phyloP scores from a whole-genome alignment of 2,888 invertebrate species.

The Pristionchus maxplancki region DNA sequence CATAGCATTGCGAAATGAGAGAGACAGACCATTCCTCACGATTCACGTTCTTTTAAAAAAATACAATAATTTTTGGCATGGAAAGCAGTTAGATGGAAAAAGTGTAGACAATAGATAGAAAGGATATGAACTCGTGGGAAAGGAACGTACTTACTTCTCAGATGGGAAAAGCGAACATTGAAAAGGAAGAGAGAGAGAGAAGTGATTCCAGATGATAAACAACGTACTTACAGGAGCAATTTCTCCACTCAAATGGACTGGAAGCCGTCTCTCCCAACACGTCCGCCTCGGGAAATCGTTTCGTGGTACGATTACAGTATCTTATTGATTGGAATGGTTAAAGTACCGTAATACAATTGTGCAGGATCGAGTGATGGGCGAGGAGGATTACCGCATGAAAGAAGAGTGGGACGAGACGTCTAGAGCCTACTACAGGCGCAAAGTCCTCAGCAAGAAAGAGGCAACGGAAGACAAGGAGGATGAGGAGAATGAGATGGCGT shows the following conservation, averaged over 20 bases:
- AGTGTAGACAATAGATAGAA: too few relatives aligned
- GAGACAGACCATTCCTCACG: too few relatives aligned
- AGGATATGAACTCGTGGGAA: too few relatives aligned
- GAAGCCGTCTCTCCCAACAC: background rate
- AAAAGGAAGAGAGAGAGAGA: background rate
- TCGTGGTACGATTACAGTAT: background rate
- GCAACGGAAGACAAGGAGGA: background rate
- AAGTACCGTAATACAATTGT: too few relatives aligned
- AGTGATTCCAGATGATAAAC: background rate
- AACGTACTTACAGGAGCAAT: background rate
- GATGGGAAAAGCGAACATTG: background rate
- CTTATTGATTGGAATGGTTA: background rate
- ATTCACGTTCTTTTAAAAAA: too few relatives aligned
- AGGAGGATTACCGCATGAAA: background rate
- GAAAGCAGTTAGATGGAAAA: too few relatives aligned
- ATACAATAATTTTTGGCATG: too few relatives aligned
- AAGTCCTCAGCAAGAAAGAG: background rate
- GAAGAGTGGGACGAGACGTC: background rate
- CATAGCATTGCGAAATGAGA: too few relatives aligned
- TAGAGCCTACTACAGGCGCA: background rate
- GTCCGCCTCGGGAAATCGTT: background rate
- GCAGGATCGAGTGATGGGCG: background rate
- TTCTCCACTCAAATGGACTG: background rate
- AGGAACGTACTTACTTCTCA: background rate
- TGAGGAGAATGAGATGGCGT: background rate